These are phyloP conservation scores for Agelas oroides DNA, from an alignment of 37 sponge, comb jelly and placozoan species.

Conservation along the genomic window DNA sequence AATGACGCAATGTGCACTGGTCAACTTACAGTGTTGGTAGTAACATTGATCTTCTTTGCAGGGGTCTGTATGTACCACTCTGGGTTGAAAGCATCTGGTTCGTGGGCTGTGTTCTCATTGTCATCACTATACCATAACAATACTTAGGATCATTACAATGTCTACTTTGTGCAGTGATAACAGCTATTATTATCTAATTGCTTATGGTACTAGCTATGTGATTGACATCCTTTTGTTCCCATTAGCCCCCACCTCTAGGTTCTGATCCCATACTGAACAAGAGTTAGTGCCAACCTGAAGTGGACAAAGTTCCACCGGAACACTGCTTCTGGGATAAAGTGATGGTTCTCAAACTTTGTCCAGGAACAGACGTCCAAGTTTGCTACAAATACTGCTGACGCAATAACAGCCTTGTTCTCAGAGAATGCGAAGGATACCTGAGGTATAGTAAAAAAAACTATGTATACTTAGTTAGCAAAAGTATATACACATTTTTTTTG, in stretches of 20 bases:
- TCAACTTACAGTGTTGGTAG: too few relatives aligned
- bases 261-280: too few relatives aligned
- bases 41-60: neutral
- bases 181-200: too few relatives aligned
- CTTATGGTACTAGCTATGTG: too few relatives aligned
- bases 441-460: neutral
- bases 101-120: constrained; percentile 35
- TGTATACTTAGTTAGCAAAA: too few relatives aligned
- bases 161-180: too few relatives aligned
- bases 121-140: too few relatives aligned
- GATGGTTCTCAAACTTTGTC: neutral
- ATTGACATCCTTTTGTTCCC: too few relatives aligned
- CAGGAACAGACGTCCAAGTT: constrained; percentile 47
- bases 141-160: too few relatives aligned
- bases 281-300: constrained; percentile 34
- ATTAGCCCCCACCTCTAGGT: too few relatives aligned
- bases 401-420: constrained; percentile 37
- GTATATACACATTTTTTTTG: too few relatives aligned
- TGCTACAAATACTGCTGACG: constrained; percentile 35
- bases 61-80: constrained; percentile 33
- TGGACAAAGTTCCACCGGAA: constrained; percentile 49
- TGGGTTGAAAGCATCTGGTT: neutral
- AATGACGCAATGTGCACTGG: too few relatives aligned
- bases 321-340: neutral
- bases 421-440: constrained; percentile 36